These are phyloP conservation scores for Lasioglossum zephyrum DNA, from an alignment of 2,888 invertebrate genomes.

Conservation along the genomic window DNA sequence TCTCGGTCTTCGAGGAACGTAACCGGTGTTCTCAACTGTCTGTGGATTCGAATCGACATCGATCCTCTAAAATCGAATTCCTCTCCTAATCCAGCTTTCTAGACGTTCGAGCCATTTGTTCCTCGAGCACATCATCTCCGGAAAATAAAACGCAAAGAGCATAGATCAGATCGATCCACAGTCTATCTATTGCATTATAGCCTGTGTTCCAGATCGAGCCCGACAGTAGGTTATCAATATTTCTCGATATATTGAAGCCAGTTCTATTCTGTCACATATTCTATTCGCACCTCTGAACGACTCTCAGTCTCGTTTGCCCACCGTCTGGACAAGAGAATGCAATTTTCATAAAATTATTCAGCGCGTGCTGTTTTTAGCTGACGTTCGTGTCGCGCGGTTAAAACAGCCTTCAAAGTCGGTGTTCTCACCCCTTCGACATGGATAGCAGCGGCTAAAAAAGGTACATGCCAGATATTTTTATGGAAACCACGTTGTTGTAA, in stretches of 20 bases:
- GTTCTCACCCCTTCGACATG: not conserved
- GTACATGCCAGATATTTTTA: not conserved
- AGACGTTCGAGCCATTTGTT: not conserved
- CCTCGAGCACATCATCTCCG: not conserved
- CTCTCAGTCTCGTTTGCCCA: not conserved
- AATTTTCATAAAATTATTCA: not conserved
- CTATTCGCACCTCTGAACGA: not conserved
- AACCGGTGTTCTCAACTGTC: constrained; percentile 1
- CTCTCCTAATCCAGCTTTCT: not conserved
- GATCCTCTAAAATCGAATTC: not conserved
- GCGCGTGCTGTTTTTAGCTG: not conserved
- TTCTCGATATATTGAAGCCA: not conserved
- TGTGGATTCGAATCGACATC: not conserved
- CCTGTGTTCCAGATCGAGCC: not conserved
- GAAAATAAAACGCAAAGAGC: not conserved
- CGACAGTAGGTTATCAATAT: not conserved
- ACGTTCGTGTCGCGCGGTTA: not conserved
- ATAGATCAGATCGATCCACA: too few relatives aligned
- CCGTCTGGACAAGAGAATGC: not conserved
- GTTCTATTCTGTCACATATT: not conserved
- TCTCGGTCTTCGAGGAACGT: not conserved
- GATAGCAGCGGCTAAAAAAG: not conserved
- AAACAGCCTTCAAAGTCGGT: not conserved
- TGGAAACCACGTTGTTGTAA: not conserved
- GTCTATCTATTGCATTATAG: too few relatives aligned